phyloP scores from a whole-genome alignment of 1,140 invertebrate genomes.

The Chionoecetes opilio region DNA sequence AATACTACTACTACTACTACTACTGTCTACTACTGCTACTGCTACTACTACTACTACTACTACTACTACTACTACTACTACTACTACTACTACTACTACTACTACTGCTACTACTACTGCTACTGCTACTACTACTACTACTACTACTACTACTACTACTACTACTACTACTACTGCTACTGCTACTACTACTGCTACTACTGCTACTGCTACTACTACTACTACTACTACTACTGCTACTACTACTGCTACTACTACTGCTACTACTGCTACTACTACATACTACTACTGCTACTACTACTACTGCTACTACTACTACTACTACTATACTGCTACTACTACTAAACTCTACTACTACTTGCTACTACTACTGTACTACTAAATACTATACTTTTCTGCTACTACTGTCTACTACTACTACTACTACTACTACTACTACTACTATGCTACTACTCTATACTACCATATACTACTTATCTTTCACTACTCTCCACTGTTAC shows the following conservation, averaged over 20 bases:
- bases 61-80: constrained; percentile 1
- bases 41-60: neutral
- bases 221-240: constrained; percentile 1
- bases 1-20: neutral
- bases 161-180: neutral
- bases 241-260: neutral
- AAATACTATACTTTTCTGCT: neutral
- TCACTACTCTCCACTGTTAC: neutral
- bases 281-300: neutral
- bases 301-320: neutral
- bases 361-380: neutral
- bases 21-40: neutral
- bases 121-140: neutral
- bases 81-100: neutral
- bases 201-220: neutral
- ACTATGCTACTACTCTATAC: neutral
- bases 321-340: neutral
- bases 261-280: neutral
- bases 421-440: neutral
- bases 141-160: neutral
- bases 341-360: neutral
- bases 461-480: neutral
- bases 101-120: neutral
- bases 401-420: neutral
- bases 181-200: neutral